Conservation (phyloP, 1,140 invertebrate species). For the Scaptomyza hsui region DNA sequence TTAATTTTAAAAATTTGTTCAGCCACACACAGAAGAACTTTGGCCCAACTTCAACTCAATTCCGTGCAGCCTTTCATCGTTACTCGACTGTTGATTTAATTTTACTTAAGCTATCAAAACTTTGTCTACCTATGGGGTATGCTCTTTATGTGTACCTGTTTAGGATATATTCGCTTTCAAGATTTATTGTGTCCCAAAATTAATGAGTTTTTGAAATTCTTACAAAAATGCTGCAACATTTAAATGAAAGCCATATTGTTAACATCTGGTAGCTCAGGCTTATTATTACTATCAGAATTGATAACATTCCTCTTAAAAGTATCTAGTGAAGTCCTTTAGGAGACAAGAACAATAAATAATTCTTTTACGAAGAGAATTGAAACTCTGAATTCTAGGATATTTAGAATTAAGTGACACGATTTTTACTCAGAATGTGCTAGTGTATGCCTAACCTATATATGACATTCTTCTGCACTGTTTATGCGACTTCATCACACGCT, state of each 20-base stretch:
- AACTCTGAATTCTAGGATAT: neutral
- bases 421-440: no score
- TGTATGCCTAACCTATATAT: neutral
- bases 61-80: constrained; percentile 33
- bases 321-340: no score
- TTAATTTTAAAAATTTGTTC: constrained; percentile 64
- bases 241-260: no score
- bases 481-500: constrained; percentile 6
- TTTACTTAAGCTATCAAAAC: constrained; percentile 28
- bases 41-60: constrained; percentile 8
- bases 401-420: no score
- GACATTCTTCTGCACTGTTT: constrained; percentile 6
- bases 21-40: constrained; percentile 10
- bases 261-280: no score
- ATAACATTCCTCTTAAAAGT: no score
- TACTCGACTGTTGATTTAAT: constrained; percentile 58
- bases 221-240: no score
- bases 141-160: neutral
- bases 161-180: constrained; percentile 15
- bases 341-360: no score
- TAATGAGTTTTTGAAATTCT: no score
- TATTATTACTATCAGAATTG: no score
- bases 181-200: no score
- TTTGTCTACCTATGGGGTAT: neutral
- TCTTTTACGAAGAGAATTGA: neutral